Base-by-base conservation (phyloP, 2,888 invertebrate species). In the Tenthredo notha region DNA sequence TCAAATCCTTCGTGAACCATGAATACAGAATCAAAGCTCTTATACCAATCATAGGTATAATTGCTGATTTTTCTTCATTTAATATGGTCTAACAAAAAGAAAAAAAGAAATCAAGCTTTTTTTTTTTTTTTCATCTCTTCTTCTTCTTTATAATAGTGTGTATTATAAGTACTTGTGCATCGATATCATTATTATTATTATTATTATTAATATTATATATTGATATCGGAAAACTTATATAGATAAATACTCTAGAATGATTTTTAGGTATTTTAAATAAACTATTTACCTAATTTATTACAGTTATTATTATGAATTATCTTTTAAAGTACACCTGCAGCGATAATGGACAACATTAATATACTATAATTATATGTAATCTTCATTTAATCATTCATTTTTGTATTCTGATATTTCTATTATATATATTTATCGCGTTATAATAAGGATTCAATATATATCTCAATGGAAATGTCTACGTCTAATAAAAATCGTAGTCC, bases 101-200 rank as follows among this genome's bases (percentile, higher is more conserved):
- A 50, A 50, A 50, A 50, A 50, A 50, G n/a, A 50, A 50, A 5
- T n/a, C n/a, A 50, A 50, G 6, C 50, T 4, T 50, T 50, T n/a
- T 47, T n/a, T n/a, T 54, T 54, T 37, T 37, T 37, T 37, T 37
- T 0, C 7, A 0, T 37, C 5, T 33, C 5, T 37, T 7, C 1
- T 37, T 37, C 37, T 37, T 37, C 6, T 37, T 37, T 7, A 86
- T 87, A 88, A 78, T 87, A 84, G 87, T 77, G 86, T 86, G 87
- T 70, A 18, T 70, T 70, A 37, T 75, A 75, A 75, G 75, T 75
- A 75, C 75, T 47, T 75, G 47, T 75, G 75, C 75, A 75, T 75
- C 70, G 70, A 70, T 70, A 70, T 54, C 7, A n/a, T 29, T 21
- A 65, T 67, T 18, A 67, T 70, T 70, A 70, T 70, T 18, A 33